Evolutionary conservation across 2,797 vertebrate species (phyloP).

Genomic region (Pseudochirops cupreus): DNA sequence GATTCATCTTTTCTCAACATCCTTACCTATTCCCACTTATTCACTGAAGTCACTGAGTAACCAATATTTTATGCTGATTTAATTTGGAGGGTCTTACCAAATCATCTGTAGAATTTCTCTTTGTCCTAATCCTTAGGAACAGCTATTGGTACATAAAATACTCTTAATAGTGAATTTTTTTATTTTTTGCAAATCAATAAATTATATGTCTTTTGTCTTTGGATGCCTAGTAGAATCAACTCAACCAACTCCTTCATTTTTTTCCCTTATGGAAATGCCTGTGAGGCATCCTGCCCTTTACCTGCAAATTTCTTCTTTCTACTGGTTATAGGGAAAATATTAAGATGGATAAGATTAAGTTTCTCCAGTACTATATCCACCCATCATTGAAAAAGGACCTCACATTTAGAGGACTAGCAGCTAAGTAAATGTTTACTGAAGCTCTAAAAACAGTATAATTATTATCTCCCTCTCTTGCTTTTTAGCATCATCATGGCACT

Average conservation of each 20-base stretch:
- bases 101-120: neutral
- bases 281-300: neutral
- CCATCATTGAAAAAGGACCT: neutral
- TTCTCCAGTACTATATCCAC: neutral
- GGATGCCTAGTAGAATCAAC: neutral
- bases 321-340: neutral
- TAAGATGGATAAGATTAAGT: neutral
- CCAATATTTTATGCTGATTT: neutral
- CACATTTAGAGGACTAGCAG: neutral
- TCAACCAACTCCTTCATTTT: neutral
- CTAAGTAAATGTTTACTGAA: neutral
- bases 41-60: neutral
- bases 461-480: neutral
- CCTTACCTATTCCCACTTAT: neutral
- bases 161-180: neutral
- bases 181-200: neutral
- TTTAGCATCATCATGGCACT: neutral
- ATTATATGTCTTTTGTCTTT: neutral
- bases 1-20: neutral
- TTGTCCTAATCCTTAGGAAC: neutral
- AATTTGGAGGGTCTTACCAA: neutral
- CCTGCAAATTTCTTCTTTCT: neutral
- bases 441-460: neutral
- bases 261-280: neutral
- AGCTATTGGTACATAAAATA: neutral